Evolutionary conservation across 1,140 invertebrate species (phyloP), one percentile per base, ranked within the genome.

Genomic region (Tachypleus tridentatus): DNA sequence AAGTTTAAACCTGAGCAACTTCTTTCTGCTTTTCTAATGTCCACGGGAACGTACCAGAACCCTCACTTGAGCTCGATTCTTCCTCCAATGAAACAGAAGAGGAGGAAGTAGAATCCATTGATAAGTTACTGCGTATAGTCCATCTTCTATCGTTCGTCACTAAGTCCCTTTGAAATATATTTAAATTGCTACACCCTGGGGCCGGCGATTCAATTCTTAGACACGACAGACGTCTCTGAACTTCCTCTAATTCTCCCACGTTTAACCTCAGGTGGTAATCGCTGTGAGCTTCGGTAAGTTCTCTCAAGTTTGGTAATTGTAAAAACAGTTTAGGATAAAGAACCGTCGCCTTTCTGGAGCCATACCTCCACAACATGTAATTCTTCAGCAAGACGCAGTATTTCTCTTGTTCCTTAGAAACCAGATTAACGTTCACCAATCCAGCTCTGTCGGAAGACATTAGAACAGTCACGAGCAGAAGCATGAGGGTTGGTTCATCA

Each of bases 211-310:
- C 72, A 4, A 73, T 59, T 54, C 72, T 69, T 8, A 75, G 58
- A 51, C 67, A 61, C 8, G 61, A 65, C 47, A 75, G 58, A 57
- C 70, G 68, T 49, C 71, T 60, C 61, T 74, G 73, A 29, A 76
- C 74, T 51, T 69, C 64, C 4, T 59, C 51, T 50, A 70, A 57
- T 64, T 72, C 71, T 5, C 70, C 58, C 9, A 71, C 57, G 3
- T 58, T 67, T 58, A 81, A 71, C 50, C 77, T 73, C n/a, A 81
- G 74, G 60, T 73, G 66, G 56, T 70, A 74, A 62, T 80, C 77
- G 4, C 77, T 80, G 68, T 80, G 79, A 57, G 77, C 76, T 70
- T 81, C 80, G 66, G 80, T 80, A 63, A 82, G 71, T 69, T 81
- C 78, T 51, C 80, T 74, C 64, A 82, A 77, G 72, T 81, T 80